Base-by-base conservation (phyloP, 2,888 invertebrate genomes). In the Oscheius sp. region DNA sequence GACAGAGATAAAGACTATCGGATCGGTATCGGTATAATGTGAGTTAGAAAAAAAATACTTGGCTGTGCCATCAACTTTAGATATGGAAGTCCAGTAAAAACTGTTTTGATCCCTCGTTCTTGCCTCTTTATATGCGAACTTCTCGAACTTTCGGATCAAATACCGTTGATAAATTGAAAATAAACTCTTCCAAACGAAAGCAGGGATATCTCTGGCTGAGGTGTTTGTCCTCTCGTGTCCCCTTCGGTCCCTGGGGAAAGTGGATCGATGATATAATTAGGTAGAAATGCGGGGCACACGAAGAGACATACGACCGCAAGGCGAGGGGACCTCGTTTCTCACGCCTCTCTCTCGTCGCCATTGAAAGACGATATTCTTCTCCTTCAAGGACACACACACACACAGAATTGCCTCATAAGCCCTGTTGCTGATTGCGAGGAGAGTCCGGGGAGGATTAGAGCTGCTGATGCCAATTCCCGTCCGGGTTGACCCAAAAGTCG, bases 241-340 rank as follows among this genome's bases (percentile, higher is more conserved):
- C 65, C n/a, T 29, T 42, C 21, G 10, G 42, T 47, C 65, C 65
- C 65, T 21, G 50, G 65, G 50, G 48, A 65, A 50, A 35, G 33
- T 55, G 55, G 68, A 68, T 68, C 68, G 55, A 68, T 68, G 68
- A 68, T 68, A 68, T 68, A 68, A 68, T 68, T 68, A 68, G 55
- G 55, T 55, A 65, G 65, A 65, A 42, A 60, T 60, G 59, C 59
- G 59, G 51, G 65, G 42, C 42, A 42, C 42, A 48, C n/a, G 65
- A 65, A 29, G 29, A 29, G 53, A 13, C 53, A 53, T 53, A 53
- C 53, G 53, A 53, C 35, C 33, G 60, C 13, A 21, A 21, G 35
- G 32, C 53, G 53, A 53, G 29, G 53, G 53, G 53, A 29, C 29
- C 53, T 53, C 53, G 13, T 53, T 35, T 60, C 35, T 37, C 60